Base-by-base conservation (phyloP, 2,113 vertebrate genomes). In the Spea multiplicata region DNA sequence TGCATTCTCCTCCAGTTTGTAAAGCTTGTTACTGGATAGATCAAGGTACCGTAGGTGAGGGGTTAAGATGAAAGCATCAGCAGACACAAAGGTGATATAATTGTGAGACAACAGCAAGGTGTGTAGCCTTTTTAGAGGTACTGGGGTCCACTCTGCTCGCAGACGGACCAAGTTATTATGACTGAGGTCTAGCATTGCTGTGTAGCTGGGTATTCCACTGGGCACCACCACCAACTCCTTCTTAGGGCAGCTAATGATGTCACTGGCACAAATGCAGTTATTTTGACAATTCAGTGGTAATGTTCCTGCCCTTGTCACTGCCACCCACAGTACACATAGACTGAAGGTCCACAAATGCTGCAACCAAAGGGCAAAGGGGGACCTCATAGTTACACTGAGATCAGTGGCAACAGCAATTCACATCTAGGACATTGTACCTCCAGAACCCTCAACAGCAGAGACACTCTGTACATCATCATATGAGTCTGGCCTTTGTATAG, bases 171-270 rank as follows among this genome's bases (percentile, higher is more conserved):
- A 88, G 46, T 93, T 88, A 78, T 99, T 99, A 86, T 98, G 95
- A 82, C 96, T 98, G 82, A 99, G 87, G 86, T 99, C 97, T 84
- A 99, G 85, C 3, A 96, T 91, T 0, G 93, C 88, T 0, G 92
- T 88, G 84, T 98, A 97, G 48, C 83, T 86, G 2, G 97, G 97
- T 72, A 99, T 82, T 0, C 87, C 86, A 0, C 83, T 50, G 0
- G 96, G 96, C 30, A 97, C 85, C 0, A 3, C 14, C 44, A 83
- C 88, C 86, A 99, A 88, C 65, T 90, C 92, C 85, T 94, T 94
- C 86, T 95, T 96, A 12, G 96, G 95, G 89, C 97, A 99, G 89
- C 95, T 98, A 71, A 98, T 94, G 67, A 98, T 95, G 90, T 97
- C 97, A 83, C 96, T 97, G 88, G 97, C 96, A 4, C 97, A 99